A percentile compares a stretch with the other conserved stretches of the same genome.
These are phyloP conservation scores for Gobius niger DNA, from an alignment of 2,113 vertebrate genomes.

Conservation along the genomic window DNA sequence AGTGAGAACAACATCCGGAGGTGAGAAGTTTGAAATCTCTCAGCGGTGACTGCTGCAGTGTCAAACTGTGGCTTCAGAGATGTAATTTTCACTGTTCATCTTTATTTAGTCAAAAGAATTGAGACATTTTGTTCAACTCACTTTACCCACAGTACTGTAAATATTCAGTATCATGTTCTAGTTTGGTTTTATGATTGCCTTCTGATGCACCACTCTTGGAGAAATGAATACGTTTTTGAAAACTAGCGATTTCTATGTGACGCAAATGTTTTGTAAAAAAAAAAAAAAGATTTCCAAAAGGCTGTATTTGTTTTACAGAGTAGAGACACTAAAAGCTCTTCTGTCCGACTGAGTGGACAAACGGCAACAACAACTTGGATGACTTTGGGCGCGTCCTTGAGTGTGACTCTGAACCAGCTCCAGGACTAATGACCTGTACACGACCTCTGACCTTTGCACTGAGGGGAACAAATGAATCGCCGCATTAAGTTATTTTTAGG, in stretches of 20 bases:
- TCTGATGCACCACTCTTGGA: no score
- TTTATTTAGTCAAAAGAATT: background rate
- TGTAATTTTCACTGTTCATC: background rate
- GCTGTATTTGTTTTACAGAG: background rate
- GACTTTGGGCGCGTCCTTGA: conserved; percentile 30
- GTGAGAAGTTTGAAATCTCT: background rate
- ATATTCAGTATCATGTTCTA: no score
- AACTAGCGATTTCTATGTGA: no score
- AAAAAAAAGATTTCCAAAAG: background rate
- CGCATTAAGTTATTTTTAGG: conserved; percentile 21
- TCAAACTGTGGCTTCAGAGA: background rate
- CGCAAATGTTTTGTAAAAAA: no score
- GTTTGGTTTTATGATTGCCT: no score
- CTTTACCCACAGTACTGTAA: no score
- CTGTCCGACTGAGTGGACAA: background rate
- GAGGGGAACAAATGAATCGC: conserved; percentile 18
- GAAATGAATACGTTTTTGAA: no score
- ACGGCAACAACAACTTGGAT: background rate
- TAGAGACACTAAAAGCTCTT: background rate
- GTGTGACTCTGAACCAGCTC: conserved; percentile 29
- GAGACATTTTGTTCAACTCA: no score
- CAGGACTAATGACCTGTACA: conserved; percentile 26
- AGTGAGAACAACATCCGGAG: conserved; percentile 27
- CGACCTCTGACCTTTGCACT: conserved; percentile 36
- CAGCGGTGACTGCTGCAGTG: conserved; percentile 20